These are phyloP conservation scores for Lasioglossum oenotherae DNA, from an alignment of 2,888 invertebrate species.

Conservation along the genomic window DNA sequence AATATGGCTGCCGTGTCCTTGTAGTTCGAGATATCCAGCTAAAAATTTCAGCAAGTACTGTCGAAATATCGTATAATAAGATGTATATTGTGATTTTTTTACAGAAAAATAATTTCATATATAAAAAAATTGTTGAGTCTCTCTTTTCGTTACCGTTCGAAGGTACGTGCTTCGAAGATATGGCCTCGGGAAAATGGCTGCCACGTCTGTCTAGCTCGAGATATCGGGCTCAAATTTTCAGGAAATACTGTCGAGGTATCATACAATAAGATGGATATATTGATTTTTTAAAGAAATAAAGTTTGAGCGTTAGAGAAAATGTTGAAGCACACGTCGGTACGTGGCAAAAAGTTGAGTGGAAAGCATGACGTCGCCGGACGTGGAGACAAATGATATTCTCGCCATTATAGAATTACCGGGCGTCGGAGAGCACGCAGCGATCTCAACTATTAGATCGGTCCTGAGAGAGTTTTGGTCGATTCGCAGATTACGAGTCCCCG, in stretches of 20 bases:
- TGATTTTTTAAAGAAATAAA: not conserved
- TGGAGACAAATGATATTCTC: slow-evolving; percentile 65
- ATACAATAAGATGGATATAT: not conserved
- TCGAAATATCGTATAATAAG: not conserved
- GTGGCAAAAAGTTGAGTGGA: not conserved
- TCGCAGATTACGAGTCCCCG: slow-evolving; percentile 89
- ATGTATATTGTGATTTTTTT: not conserved
- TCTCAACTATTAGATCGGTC: slow-evolving; percentile 71
- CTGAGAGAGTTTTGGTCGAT: slow-evolving; percentile 71
- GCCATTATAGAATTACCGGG: slow-evolving; percentile 66
- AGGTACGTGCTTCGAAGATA: no score
- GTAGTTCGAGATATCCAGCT: not conserved
- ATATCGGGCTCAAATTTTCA: not conserved
- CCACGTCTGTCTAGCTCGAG: not conserved
- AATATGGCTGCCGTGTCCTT: not conserved
- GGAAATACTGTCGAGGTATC: not conserved
- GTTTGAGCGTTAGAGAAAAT: not conserved
- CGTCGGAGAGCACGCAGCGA: slow-evolving; percentile 52
- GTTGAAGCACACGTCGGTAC: not conserved
- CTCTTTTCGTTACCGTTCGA: not conserved
- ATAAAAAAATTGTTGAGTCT: not conserved
- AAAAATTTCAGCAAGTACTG: not conserved
- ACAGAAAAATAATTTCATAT: not conserved
- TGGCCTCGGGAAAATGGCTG: not conserved
- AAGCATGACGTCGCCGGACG: not conserved